phyloP scores from a whole-genome alignment of 2,888 invertebrate genomes.

The Cantharis rustica region DNA sequence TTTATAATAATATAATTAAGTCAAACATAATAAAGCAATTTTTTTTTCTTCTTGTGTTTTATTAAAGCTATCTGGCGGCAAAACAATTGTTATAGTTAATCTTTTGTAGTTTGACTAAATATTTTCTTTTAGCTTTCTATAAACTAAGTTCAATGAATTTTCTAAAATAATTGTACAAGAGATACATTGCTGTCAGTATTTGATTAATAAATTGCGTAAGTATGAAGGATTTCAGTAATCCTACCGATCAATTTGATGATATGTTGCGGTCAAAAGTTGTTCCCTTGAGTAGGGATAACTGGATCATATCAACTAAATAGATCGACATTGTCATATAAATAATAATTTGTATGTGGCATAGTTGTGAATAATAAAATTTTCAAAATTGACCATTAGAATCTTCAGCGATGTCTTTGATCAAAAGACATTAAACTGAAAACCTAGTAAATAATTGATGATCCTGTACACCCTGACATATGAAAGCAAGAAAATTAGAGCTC shows the following conservation, averaged over 20 bases:
- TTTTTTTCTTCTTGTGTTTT: too few relatives aligned
- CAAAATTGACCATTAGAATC: neutral
- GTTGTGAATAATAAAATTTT: neutral
- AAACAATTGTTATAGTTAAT: too few relatives aligned
- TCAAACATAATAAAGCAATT: too few relatives aligned
- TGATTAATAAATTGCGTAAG: slow-evolving; percentile 8
- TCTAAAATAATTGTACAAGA: neutral
- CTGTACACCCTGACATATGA: slow-evolving; percentile 18
- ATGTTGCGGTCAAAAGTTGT: slow-evolving; percentile 16
- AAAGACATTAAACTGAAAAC: neutral
- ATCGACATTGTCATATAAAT: neutral
- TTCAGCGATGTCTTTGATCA: neutral
- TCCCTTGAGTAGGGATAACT: slow-evolving; percentile 1
- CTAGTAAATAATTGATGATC: slow-evolving; percentile 17
- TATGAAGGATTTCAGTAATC: slow-evolving; percentile 17
- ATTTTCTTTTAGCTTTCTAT: too few relatives aligned
- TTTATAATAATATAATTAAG: too few relatives aligned
- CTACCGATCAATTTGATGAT: slow-evolving; percentile 14
- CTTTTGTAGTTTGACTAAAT: too few relatives aligned
- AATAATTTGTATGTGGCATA: neutral
- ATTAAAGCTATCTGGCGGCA: too few relatives aligned
- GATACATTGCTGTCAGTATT: neutral
- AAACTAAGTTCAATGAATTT: too few relatives aligned
- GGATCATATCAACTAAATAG: slow-evolving; percentile 7
- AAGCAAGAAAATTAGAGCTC: slow-evolving; percentile 30